Evolutionary conservation across 2,888 invertebrate genomes (phyloP).

Genomic region (Ecdyonurus torrentis): DNA sequence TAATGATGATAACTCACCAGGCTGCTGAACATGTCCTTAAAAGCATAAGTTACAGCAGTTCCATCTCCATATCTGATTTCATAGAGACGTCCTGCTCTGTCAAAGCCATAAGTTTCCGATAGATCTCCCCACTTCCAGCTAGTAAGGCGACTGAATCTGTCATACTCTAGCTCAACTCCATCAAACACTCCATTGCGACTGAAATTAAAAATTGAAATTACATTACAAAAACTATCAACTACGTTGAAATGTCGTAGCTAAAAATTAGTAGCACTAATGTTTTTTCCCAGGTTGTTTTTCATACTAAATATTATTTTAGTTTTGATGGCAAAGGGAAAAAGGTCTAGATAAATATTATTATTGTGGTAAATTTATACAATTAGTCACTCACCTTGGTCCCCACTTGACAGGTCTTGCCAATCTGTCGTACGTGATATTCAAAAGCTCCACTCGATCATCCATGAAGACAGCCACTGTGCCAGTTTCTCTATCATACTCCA

Average conservation of each 20-base stretch:
- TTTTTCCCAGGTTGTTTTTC: too few relatives aligned
- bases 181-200: slow-evolving; percentile 62
- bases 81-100: slow-evolving; percentile 71
- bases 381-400: slow-evolving; percentile 50
- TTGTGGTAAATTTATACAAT: too few relatives aligned
- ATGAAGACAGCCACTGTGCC: slow-evolving; percentile 74
- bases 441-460: slow-evolving; percentile 67
- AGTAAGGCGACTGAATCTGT: slow-evolving; percentile 72
- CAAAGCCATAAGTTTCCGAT: slow-evolving; percentile 78
- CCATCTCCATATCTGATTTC: slow-evolving; percentile 85
- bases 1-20: slow-evolving; percentile 31
- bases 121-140: slow-evolving; percentile 89
- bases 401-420: slow-evolving; percentile 71
- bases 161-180: slow-evolving; percentile 81
- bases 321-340: too few relatives aligned
- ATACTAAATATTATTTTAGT: too few relatives aligned
- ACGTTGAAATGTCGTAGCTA: too few relatives aligned
- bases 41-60: slow-evolving; percentile 77
- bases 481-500: slow-evolving; percentile 80
- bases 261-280: too few relatives aligned
- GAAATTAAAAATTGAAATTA: slow-evolving; percentile 5
- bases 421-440: slow-evolving; percentile 75
- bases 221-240: background rate
- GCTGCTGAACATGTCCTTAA: slow-evolving; percentile 80
- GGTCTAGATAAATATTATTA: too few relatives aligned